phyloP scores from a whole-genome alignment of 2,888 invertebrate species.

The Lepidocyrtoides sp. region DNA sequence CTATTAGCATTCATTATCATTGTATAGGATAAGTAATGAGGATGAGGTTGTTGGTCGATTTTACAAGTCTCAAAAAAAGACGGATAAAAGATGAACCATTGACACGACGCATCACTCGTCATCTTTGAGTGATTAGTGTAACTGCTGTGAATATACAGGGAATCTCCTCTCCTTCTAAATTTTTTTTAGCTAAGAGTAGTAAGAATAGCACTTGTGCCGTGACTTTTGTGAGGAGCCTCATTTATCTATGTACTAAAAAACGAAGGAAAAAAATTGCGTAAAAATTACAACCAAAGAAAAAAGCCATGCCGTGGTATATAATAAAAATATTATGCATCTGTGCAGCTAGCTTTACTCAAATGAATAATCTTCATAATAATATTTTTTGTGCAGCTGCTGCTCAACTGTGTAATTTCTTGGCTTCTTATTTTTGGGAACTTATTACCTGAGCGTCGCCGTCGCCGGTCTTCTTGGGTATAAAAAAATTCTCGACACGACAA shows the following conservation, averaged over 20 bases:
- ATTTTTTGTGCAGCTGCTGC: slow-evolving; percentile 49
- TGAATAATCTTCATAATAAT: not conserved
- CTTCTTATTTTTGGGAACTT: slow-evolving; percentile 3
- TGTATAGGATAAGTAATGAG: not conserved
- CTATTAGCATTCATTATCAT: not conserved
- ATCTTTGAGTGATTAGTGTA: slow-evolving; percentile 47
- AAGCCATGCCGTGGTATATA: no score
- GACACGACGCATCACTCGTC: slow-evolving; percentile 38
- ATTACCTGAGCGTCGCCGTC: slow-evolving; percentile 21
- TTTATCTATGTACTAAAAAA: no score
- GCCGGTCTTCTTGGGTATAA: not conserved
- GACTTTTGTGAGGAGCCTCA: no score
- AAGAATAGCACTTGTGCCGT: no score
- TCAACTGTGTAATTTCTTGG: slow-evolving; percentile 37
- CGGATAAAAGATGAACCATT: slow-evolving; percentile 11
- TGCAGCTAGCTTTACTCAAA: no score
- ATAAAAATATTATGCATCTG: no score
- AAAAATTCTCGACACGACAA: not conserved
- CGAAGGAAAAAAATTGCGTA: slow-evolving; percentile 24
- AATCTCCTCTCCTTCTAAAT: no score
- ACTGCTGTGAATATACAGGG: no score
- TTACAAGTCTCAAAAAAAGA: not conserved
- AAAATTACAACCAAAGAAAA: not conserved
- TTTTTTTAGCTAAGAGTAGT: no score
- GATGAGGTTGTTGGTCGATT: slow-evolving; percentile 32